Conservation (phyloP, 2,797 vertebrate genomes). For the Neopelma chrysocephalum region DNA sequence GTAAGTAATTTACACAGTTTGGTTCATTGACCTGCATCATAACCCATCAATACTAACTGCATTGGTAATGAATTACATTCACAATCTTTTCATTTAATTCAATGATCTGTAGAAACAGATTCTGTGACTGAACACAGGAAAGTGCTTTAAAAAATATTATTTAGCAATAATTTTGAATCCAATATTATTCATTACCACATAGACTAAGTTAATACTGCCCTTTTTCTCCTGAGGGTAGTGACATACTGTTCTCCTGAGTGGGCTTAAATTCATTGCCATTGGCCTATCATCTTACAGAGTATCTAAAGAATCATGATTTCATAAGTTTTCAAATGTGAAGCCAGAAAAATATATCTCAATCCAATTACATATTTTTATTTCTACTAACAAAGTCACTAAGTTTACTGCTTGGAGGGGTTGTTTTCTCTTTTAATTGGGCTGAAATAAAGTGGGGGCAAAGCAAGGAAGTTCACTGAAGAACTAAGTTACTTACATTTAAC, state of each 20-base stretch:
- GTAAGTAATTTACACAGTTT: not conserved
- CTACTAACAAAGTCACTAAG: not conserved
- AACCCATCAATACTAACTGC: slow-evolving; percentile 26
- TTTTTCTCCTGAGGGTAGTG: not conserved
- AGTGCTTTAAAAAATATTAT: slow-evolving; percentile 4
- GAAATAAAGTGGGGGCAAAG: not conserved
- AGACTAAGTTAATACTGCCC: not conserved
- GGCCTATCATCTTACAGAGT: not conserved
- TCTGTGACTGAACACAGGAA: not conserved
- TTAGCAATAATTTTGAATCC: slow-evolving; percentile 22
- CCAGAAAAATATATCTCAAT: not conserved
- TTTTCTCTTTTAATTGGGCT: not conserved
- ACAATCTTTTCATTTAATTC: slow-evolving; percentile 1
- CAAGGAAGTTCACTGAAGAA: not conserved
- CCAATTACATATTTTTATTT: not conserved
- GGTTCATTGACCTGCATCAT: slow-evolving; percentile 28
- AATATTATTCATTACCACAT: not conserved
- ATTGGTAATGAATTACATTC: slow-evolving; percentile 7
- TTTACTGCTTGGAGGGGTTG: not conserved
- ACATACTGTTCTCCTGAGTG: not conserved
- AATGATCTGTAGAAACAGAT: not conserved
- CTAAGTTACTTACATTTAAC: not conserved
- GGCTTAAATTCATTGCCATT: not conserved
- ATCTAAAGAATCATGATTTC: not conserved
- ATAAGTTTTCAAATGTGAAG: not conserved